phyloP scores from a whole-genome alignment of 53 echinoderm and acorn worm species.

The Holothuria scabra region DNA sequence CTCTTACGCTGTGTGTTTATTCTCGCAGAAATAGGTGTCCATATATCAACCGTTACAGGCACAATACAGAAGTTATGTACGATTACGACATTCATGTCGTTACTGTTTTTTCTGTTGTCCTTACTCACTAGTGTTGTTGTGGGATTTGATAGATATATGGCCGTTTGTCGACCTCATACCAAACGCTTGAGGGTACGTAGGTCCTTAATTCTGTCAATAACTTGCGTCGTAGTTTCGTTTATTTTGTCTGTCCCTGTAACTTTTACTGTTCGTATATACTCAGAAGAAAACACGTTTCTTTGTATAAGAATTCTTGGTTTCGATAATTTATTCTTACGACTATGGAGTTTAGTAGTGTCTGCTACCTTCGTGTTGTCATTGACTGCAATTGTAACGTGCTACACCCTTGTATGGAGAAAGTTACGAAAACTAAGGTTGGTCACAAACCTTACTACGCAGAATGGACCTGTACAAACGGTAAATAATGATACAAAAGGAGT shows the following conservation, averaged over 20 bases:
- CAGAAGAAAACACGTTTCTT: no score
- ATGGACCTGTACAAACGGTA: no score
- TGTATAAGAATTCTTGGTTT: no score
- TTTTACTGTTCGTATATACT: no score
- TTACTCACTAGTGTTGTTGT: not conserved
- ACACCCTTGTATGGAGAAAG: conserved; percentile 1
- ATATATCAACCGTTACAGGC: not conserved
- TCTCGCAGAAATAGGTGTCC: not conserved
- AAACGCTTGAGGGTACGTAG: not conserved
- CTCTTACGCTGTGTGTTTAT: not conserved
- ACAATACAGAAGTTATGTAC: not conserved
- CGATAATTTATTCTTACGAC: no score
- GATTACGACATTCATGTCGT: not conserved
- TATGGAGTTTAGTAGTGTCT: no score
- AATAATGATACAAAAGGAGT: no score
- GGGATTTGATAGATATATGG: conserved; percentile 1
- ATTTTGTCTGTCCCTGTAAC: no score
- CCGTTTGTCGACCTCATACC: not conserved
- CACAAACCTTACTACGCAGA: no score
- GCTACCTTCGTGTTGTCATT: not conserved
- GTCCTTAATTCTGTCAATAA: not conserved
- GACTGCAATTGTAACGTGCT: not conserved
- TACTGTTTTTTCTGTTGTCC: not conserved
- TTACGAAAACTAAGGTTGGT: conserved; percentile 1
- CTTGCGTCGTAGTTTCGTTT: not conserved